Evolutionary conservation across 2,113 vertebrate genomes (phyloP), one percentile per base, ranked within the genome.

Genomic region (Mohoua ochrocephala): DNA sequence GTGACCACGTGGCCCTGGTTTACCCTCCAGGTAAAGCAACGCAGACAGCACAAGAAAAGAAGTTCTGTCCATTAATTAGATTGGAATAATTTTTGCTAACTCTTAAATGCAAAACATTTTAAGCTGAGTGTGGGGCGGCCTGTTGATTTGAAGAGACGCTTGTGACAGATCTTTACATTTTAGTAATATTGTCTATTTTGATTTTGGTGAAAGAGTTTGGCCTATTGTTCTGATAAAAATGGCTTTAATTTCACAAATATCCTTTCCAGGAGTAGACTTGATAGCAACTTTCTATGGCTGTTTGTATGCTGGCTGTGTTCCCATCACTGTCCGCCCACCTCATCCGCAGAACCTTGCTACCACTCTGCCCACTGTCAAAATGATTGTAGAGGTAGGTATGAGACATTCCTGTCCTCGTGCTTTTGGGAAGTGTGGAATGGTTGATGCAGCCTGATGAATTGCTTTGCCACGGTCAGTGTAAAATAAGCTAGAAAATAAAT

Each of bases 241-340:
- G 20, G n/a, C 37, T 90, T 85, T 67, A 42, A 68, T 90, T 90
- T 91, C 37, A 37, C 61, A 60, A 59, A 87, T 53, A 89, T 88
- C 83, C 18, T 83, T 73, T 83, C 26, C 98, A 99, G 99, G 99
- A 45, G 98, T 99, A 17, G 99, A 99, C 91, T 97, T 99, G 84
- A 99, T 99, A 41, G 99, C 99, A 53, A 99, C 99, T 21, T 99
- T 99, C 97, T 99, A 99, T 6, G 99, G 99, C 90, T 99, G 99
- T 93, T 97, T 99, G 50, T 99, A 99, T 1, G 99, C 99, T 1
- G 99, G 99, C 84, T 99, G 99, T 59, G 98, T 99, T 75, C 99
- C 99, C 0, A 98, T 99, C 91, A 99, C 99, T 0, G 99, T 99
- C 92, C 98, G 99, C 63, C 99, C 99, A 3, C 99, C 99, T 2